Conservation (phyloP, 2,888 invertebrate genomes). For the Automeris io region DNA sequence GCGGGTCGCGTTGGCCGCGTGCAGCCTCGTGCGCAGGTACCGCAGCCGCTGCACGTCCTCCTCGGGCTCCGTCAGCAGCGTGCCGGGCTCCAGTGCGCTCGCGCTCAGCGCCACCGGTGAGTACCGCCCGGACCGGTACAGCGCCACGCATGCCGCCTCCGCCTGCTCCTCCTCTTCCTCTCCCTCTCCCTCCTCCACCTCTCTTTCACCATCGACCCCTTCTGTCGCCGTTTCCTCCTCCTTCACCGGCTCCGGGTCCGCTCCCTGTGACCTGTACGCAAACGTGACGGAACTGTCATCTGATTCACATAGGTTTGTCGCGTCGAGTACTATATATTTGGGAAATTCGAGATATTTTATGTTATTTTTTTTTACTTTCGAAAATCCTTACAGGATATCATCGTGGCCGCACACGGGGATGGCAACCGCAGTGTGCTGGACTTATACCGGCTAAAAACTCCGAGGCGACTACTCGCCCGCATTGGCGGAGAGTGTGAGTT, state of each 20-base stretch:
- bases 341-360: too few relatives aligned
- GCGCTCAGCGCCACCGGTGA: slow-evolving; percentile 84
- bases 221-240: slow-evolving; percentile 7
- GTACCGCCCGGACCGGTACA: slow-evolving; percentile 89
- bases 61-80: slow-evolving; percentile 84
- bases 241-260: background rate
- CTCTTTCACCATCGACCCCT: slow-evolving; percentile 14
- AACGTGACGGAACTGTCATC: too few relatives aligned
- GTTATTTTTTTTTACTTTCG: too few relatives aligned
- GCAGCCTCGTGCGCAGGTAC: slow-evolving; percentile 82
- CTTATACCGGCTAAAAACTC: too few relatives aligned
- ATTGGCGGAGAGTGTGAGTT: too few relatives aligned
- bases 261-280: background rate
- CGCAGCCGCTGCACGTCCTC: slow-evolving; percentile 86
- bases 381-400: too few relatives aligned
- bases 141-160: slow-evolving; percentile 37
- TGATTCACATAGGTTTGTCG: too few relatives aligned
- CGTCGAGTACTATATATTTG: too few relatives aligned
- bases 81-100: slow-evolving; percentile 82
- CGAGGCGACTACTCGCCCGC: too few relatives aligned
- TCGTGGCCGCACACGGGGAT: too few relatives aligned
- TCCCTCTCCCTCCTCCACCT: slow-evolving; percentile 17
- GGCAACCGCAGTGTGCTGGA: too few relatives aligned
- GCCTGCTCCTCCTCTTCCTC: slow-evolving; percentile 25
- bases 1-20: slow-evolving; percentile 72